Conservation (phyloP, 2,113 vertebrate genomes). For the Xyliphius kryptos region DNA sequence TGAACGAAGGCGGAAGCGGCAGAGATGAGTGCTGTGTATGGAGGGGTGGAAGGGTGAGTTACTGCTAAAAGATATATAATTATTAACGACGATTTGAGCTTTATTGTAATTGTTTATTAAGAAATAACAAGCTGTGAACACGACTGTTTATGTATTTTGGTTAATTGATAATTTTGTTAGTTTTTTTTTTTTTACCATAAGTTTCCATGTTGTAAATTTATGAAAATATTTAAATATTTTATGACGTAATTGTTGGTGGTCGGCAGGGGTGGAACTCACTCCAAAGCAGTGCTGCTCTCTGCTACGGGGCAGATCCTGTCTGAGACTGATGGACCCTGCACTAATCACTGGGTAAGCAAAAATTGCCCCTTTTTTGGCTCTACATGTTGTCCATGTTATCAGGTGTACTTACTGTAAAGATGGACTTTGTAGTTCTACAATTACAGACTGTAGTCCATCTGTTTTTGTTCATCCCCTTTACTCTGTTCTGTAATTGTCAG, state of each 20-base stretch:
- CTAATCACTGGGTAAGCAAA: slow-evolving; percentile 80
- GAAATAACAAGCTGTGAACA: no score
- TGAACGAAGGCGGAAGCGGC: slow-evolving; percentile 37
- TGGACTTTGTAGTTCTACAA: slow-evolving; percentile 3
- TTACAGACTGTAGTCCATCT: no score
- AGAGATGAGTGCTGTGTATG: slow-evolving; percentile 44
- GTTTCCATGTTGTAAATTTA: no score
- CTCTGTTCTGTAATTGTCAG: no score
- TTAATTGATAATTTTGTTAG: no score
- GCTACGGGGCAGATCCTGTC: slow-evolving; percentile 73
- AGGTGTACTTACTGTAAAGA: no score
- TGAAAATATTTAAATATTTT: no score
- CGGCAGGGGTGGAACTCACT: slow-evolving; percentile 75
- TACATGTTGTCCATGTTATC: no score
- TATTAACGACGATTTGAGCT: no score
- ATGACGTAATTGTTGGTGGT: background rate
- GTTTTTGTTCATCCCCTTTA: no score
- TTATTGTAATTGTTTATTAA: background rate
- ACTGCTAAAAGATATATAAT: background rate
- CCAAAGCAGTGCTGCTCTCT: slow-evolving; percentile 74
- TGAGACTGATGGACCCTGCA: slow-evolving; percentile 74
- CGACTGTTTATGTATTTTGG: no score
- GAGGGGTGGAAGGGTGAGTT: slow-evolving; percentile 52
- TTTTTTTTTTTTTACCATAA: no score
- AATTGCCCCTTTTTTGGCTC: background rate